phyloP scores from a whole-genome alignment of 2,797 vertebrate species.

The Karalla daura region DNA sequence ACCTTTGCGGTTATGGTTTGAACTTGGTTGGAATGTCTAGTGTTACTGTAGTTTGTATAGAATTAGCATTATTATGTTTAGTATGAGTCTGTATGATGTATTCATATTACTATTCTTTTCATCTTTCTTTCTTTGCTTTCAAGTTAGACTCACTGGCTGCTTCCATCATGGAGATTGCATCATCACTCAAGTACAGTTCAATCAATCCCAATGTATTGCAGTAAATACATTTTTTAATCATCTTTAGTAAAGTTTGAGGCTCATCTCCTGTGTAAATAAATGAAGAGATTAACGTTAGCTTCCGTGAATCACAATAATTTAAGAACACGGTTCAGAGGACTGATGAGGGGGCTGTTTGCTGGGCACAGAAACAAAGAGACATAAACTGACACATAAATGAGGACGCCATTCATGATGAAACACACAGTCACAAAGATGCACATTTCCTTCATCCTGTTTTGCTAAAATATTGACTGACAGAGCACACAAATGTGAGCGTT shows the following conservation, averaged over 20 bases:
- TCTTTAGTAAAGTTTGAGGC: constrained; percentile 31
- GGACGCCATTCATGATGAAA: constrained; percentile 8
- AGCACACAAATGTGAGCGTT: constrained; percentile 35
- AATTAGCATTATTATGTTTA: too few relatives aligned
- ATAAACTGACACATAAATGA: constrained; percentile 26
- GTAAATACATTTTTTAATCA: constrained; percentile 33
- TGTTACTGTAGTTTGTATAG: too few relatives aligned
- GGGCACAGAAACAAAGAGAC: constrained; percentile 9
- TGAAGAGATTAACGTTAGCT: constrained; percentile 27
- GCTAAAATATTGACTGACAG: constrained; percentile 44
- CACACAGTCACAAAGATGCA: constrained; percentile 17
- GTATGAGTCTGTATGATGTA: background rate
- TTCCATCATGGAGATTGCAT: background rate
- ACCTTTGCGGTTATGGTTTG: too few relatives aligned
- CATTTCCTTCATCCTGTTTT: constrained; percentile 12
- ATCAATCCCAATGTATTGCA: constrained; percentile 39
- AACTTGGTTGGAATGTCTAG: too few relatives aligned
- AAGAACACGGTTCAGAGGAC: constrained; percentile 24
- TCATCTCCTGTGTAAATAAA: constrained; percentile 41
- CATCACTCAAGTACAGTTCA: constrained; percentile 3
- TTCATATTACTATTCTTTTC: background rate
- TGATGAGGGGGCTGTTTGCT: constrained; percentile 32
- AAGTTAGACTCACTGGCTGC: background rate
- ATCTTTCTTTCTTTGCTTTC: background rate
- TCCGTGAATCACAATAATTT: constrained; percentile 49